Percentiles rank a stretch among this genome's conserved stretches.
These are phyloP conservation scores for Drosophila suboccidentalis DNA, from an alignment of 2,888 invertebrate genomes.

Conservation along the genomic window DNA sequence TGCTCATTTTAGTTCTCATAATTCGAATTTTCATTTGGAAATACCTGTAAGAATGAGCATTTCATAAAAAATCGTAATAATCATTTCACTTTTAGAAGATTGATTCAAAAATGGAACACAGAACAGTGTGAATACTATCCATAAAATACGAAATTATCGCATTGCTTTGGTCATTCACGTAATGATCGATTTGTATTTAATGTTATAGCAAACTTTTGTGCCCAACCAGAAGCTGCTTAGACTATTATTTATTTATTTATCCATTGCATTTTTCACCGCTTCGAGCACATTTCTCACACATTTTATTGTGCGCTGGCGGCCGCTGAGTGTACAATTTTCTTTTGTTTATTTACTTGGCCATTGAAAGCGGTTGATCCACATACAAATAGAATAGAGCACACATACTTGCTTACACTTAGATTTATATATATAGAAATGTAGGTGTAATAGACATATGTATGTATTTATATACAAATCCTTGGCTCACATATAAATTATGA, in stretches of 20 bases:
- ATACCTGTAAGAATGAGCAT: background rate
- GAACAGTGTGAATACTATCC: background rate
- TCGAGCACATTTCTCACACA: conserved; percentile 73
- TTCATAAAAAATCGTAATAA: background rate
- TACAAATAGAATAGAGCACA: conserved; percentile 45
- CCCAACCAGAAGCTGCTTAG: conserved; percentile 30
- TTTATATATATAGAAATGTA: conserved; percentile 16
- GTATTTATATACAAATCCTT: conserved; percentile 56
- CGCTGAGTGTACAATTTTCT: conserved; percentile 73
- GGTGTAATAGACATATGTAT: background rate
- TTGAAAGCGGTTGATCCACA: conserved; percentile 70
- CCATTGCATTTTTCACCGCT: conserved; percentile 67
- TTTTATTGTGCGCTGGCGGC: conserved; percentile 67
- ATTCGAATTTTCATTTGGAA: background rate
- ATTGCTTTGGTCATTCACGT: conserved; percentile 23
- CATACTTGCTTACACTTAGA: background rate
- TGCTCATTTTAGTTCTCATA: conserved; percentile 1
- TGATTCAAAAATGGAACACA: background rate
- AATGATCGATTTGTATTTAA: conserved; percentile 74
- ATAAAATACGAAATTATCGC: conserved; percentile 3
- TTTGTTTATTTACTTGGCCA: conserved; percentile 80
- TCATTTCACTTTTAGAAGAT: background rate
- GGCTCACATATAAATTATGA: conserved; percentile 68
- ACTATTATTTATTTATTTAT: conserved; percentile 68
- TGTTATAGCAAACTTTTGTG: conserved; percentile 53